phyloP scores from a whole-genome alignment of 2,888 invertebrate species.

The Aphrophora alni region DNA sequence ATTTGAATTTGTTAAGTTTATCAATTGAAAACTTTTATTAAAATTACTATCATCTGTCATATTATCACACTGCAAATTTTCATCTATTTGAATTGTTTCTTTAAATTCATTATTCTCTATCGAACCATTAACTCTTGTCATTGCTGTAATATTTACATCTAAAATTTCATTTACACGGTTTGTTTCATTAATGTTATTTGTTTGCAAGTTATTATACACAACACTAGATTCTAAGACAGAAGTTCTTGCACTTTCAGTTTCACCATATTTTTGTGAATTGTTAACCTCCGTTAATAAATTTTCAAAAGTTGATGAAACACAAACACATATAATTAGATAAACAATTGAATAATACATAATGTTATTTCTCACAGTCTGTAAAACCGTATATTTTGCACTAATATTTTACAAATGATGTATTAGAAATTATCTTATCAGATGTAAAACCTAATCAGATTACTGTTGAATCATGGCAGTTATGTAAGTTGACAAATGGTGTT shows the following conservation, averaged over 20 bases:
- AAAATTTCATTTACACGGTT: neutral
- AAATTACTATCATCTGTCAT: neutral
- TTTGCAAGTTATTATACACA: no score
- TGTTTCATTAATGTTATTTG: neutral
- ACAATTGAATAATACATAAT: neutral
- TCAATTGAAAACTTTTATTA: neutral
- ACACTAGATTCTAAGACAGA: no score
- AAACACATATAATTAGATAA: neutral
- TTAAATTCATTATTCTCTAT: neutral
- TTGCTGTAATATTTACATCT: neutral
- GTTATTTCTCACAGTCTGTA: neutral
- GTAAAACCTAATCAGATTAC: neutral
- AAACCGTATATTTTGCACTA: neutral
- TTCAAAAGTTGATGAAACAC: neutral
- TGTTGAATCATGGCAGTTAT: neutral
- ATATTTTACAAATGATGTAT: neutral
- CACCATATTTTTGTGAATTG: neutral
- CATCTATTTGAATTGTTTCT: neutral
- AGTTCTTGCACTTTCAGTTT: neutral
- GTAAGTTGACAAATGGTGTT: neutral
- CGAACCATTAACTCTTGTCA: neutral
- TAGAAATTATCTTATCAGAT: neutral
- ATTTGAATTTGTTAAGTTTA: neutral
- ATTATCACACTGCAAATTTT: neutral
- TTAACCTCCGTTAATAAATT: neutral